Conservation (phyloP, 2,797 vertebrate genomes). For the Mormyrops attenuatus region DNA sequence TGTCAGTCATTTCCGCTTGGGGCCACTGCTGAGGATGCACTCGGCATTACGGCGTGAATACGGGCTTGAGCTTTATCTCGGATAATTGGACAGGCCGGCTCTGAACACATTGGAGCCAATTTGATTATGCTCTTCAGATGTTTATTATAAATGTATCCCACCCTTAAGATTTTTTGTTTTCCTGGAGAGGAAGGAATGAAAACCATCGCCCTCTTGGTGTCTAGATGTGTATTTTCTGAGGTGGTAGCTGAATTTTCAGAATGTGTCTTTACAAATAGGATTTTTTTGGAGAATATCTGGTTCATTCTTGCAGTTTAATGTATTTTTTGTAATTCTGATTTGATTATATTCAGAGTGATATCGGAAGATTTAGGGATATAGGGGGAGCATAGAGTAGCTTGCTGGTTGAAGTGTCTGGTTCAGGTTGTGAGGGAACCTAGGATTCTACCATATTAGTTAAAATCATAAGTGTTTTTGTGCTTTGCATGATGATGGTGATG, state of each 20-base stretch:
- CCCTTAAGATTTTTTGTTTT: slow-evolving; percentile 12
- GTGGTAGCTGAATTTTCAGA: background rate
- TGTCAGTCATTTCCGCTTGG: slow-evolving; percentile 24
- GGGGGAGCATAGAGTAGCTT: background rate
- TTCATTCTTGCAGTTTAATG: background rate
- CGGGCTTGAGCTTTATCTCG: slow-evolving; percentile 21
- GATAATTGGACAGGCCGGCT: slow-evolving; percentile 16
- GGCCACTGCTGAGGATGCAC: slow-evolving; percentile 5
- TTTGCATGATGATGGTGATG: background rate
- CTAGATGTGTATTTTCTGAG: background rate
- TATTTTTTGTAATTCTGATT: background rate
- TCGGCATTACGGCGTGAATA: slow-evolving; percentile 16
- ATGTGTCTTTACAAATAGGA: background rate
- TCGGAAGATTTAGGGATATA: background rate
- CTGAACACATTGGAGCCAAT: background rate
- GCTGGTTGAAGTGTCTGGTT: background rate
- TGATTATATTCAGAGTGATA: background rate
- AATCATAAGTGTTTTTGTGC: background rate
- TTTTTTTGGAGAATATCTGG: background rate
- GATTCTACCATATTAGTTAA: background rate
- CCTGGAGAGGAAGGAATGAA: background rate
- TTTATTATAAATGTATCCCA: slow-evolving; percentile 18
- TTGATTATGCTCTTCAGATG: slow-evolving; percentile 12
- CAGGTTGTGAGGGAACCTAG: background rate
- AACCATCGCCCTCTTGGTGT: background rate